phyloP scores from a whole-genome alignment of 2,888 invertebrate genomes.

The Pteria penguin region DNA sequence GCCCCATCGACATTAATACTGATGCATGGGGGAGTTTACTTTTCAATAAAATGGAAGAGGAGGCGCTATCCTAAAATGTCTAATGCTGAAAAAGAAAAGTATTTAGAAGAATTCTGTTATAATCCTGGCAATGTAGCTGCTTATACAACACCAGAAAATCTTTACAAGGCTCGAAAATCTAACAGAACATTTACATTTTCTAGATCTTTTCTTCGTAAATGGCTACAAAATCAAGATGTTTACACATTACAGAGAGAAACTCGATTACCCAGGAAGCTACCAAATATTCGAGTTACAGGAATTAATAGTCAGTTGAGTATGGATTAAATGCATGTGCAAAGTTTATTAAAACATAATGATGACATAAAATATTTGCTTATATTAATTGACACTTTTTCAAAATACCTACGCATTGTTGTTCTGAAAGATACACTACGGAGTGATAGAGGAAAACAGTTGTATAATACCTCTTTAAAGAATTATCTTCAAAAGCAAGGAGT shows the following conservation, averaged over 20 bases:
- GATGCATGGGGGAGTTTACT: too few species aligned
- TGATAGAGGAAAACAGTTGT: conserved; percentile 36
- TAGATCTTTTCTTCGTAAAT: too few species aligned
- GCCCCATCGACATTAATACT: too few species aligned
- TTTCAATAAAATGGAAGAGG: too few species aligned
- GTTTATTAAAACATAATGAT: conserved; percentile 35
- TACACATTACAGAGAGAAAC: too few species aligned
- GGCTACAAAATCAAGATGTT: too few species aligned
- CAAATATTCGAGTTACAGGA: conserved; percentile 30
- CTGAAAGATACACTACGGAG: conserved; percentile 35
- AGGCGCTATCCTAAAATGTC: too few species aligned
- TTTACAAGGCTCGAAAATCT: too few species aligned
- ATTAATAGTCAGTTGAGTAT: conserved; percentile 29
- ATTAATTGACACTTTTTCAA: too few species aligned
- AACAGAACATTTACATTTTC: too few species aligned
- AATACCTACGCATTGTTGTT: conserved; percentile 21
- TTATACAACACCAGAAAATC: conserved; percentile 30
- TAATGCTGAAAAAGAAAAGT: too few species aligned
- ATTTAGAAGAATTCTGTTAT: too few species aligned
- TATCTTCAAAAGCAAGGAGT: not conserved
- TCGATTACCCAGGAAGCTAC: conserved; percentile 32
- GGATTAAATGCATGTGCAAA: conserved; percentile 38
- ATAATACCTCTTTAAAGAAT: conserved; percentile 15
- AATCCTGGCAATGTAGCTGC: conserved; percentile 26
- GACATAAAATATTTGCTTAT: conserved; percentile 28